Evolutionary conservation across 2,113 vertebrate species (phyloP).

Genomic region (Corythoichthys haematopterus): DNA sequence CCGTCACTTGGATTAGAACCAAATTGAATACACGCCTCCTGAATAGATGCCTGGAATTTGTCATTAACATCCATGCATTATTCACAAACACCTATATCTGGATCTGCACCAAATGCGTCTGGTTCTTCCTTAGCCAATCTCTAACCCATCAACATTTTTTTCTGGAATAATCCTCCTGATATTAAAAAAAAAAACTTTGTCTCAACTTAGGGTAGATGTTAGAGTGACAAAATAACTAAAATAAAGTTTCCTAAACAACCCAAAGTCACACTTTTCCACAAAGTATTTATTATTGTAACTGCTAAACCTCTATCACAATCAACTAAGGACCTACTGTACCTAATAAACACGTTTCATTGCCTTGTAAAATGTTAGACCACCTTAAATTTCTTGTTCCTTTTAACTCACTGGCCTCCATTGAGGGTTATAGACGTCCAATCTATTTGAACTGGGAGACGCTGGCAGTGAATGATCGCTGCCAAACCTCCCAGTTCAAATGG

Average conservation of each 20-base stretch:
- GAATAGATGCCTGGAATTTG: slow-evolving; percentile 2
- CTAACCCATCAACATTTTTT: neutral
- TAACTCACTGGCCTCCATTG: too few species aligned
- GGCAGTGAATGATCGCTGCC: too few species aligned
- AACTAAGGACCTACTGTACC: too few species aligned
- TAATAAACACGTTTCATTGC: too few species aligned
- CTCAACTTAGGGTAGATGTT: neutral
- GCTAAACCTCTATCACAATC: too few species aligned
- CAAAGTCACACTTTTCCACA: too few species aligned
- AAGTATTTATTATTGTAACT: too few species aligned
- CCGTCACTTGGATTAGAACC: neutral
- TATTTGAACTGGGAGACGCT: too few species aligned
- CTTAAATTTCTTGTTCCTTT: too few species aligned
- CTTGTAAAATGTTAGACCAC: too few species aligned
- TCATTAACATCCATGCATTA: slow-evolving; percentile 7
- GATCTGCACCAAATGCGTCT: neutral
- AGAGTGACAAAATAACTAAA: neutral
- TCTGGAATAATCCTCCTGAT: neutral
- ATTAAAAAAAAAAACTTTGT: neutral
- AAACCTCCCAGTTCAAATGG: too few species aligned
- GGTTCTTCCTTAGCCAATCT: neutral
- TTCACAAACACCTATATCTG: slow-evolving; percentile 5
- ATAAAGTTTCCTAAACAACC: neutral
- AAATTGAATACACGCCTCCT: slow-evolving; percentile 5
- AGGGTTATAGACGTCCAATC: too few species aligned